Base-by-base conservation (phyloP, 1,140 invertebrate genomes). In the Ylistrum balloti region DNA sequence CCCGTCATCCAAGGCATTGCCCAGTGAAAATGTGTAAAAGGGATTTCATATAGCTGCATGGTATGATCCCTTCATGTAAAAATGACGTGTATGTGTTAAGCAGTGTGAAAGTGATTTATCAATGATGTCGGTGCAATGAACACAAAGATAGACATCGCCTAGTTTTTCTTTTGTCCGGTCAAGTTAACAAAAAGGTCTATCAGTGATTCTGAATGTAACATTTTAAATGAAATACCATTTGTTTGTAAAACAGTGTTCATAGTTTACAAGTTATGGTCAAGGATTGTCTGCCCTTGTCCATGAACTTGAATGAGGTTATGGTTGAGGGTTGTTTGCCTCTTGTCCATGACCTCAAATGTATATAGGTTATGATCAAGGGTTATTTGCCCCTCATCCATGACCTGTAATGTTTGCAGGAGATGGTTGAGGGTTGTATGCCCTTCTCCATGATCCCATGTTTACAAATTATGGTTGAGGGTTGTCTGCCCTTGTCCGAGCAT, bases 401-500 rank as follows among this genome's bases (percentile, higher is more conserved):
- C n/a, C n/a, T n/a, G n/a, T n/a, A n/a, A n/a, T n/a, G n/a, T n/a
- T n/a, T n/a, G n/a, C n/a, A n/a, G n/a, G n/a, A n/a, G n/a, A n/a
- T n/a, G n/a, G n/a, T n/a, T n/a, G n/a, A n/a, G n/a, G n/a, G n/a
- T n/a, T n/a, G n/a, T n/a, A n/a, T n/a, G n/a, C n/a, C n/a, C n/a
- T n/a, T n/a, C n/a, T n/a, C n/a, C n/a, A 28, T n/a, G n/a, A 74
- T 11, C 17, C 28, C 56, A 74, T 74, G 56, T 74, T 74, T 28
- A 74, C 56, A 74, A 74, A n/a, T 74, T 74, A 28, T 74, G 56
- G 56, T 74, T 74, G 9, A 74, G 22, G 13, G 56, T n/a, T 74
- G 22, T 74, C 56, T 56, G 56, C 15, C n/a, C 56, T n/a, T 74
- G 56, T 74, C 56, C 56, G 28, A 74, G 56, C 56, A 74, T 74